phyloP scores from a whole-genome alignment of 2,797 vertebrate species.

The Poeciliopsis infans region DNA sequence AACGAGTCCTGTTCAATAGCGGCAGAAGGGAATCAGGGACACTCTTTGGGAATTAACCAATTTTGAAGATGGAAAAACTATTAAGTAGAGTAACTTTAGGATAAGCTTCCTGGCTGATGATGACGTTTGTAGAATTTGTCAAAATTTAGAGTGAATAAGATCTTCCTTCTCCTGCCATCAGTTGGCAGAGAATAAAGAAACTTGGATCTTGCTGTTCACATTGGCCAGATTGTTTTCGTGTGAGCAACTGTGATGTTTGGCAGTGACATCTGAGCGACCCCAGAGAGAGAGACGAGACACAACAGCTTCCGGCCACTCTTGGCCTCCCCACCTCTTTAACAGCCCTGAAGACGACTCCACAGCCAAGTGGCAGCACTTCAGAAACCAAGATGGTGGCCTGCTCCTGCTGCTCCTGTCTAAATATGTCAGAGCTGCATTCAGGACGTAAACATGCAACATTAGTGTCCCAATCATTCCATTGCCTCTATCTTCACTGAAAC shows the following conservation, averaged over 20 bases:
- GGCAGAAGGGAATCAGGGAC: not conserved
- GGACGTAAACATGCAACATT: slow-evolving; percentile 54
- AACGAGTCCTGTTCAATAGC: not conserved
- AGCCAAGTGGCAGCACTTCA: slow-evolving; percentile 79
- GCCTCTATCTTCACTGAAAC: not conserved
- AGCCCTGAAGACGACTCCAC: slow-evolving; percentile 63
- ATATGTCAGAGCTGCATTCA: slow-evolving; percentile 54
- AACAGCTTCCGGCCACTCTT: slow-evolving; percentile 32
- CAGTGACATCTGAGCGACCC: slow-evolving; percentile 60
- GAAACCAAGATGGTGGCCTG: slow-evolving; percentile 66
- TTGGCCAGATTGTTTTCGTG: slow-evolving; percentile 41
- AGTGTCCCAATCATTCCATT: slow-evolving; percentile 22
- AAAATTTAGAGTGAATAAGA: not conserved
- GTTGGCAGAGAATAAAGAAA: not conserved
- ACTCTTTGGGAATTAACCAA: not conserved
- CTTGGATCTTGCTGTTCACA: slow-evolving; percentile 16
- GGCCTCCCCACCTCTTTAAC: slow-evolving; percentile 16
- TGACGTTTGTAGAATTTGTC: not conserved
- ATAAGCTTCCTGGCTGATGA: not conserved
- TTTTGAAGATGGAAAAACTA: not conserved
- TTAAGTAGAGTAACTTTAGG: not conserved
- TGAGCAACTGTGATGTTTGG: slow-evolving; percentile 48
- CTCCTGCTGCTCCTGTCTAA: slow-evolving; percentile 44
- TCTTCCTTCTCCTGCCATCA: not conserved
- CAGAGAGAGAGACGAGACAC: slow-evolving; percentile 49